Conservation (phyloP, 2,113 vertebrate genomes). For the Sterna hirundo region DNA sequence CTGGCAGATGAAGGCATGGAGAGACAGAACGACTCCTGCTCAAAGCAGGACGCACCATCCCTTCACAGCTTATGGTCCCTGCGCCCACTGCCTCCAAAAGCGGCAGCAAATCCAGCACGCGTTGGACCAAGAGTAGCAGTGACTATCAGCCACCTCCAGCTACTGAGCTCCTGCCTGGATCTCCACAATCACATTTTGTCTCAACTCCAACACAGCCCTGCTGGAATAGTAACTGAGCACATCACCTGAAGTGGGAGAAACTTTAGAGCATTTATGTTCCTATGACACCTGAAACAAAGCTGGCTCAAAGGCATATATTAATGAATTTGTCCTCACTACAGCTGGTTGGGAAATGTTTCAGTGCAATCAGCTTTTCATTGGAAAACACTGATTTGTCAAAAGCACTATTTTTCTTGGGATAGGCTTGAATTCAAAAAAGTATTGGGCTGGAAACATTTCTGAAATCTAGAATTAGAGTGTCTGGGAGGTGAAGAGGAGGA, state of each 20-base stretch:
- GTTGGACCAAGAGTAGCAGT: background rate
- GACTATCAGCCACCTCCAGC: background rate
- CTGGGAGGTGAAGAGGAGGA: background rate
- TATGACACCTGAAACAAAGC: constrained; percentile 2
- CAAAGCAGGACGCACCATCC: background rate
- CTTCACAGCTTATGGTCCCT: background rate
- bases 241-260: background rate
- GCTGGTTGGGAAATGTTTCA: background rate
- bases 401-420: background rate
- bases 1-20: background rate
- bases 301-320: background rate
- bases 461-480: background rate
- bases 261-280: constrained; percentile 7
- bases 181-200: background rate
- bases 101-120: background rate
- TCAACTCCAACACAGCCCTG: background rate
- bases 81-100: background rate
- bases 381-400: background rate
- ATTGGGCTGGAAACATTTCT: background rate
- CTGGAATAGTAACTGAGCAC: background rate
- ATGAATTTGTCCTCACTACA: background rate
- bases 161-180: background rate
- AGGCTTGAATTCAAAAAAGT: background rate
- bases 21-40: background rate
- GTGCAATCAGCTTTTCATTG: background rate